These are phyloP conservation scores for Agraylea sexmaculata DNA, from an alignment of 1,140 invertebrate species.

Conservation along the genomic window DNA sequence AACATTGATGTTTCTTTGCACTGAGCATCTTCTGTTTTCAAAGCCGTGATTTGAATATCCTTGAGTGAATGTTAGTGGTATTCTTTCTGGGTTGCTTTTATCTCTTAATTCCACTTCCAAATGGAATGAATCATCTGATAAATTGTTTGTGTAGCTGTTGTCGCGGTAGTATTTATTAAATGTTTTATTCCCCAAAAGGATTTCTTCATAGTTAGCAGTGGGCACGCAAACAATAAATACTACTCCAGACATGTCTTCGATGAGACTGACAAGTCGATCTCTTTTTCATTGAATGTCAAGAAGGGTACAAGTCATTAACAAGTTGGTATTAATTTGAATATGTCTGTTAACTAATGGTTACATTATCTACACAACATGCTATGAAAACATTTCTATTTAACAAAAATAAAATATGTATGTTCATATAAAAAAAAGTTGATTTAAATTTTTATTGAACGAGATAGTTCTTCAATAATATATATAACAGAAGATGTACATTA, in stretches of 20 bases:
- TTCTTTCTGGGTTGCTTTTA: conserved; percentile 31
- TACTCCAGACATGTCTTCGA: conserved; percentile 40
- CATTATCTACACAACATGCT: no score
- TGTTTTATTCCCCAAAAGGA: conserved; percentile 33
- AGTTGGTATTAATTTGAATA: no score
- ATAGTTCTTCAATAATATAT: no score
- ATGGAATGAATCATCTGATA: conserved; percentile 29
- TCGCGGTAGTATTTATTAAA: conserved; percentile 23
- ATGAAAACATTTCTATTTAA: no score
- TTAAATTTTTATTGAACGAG: no score
- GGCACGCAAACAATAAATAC: conserved; percentile 49
- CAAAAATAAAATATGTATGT: no score
- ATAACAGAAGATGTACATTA: no score
- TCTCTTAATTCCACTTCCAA: conserved; percentile 37
- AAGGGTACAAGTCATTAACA: no score
- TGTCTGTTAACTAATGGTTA: no score
- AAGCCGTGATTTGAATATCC: conserved; percentile 10
- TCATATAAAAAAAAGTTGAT: no score
- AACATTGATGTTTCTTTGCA: conserved; percentile 1
- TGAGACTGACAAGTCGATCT: no score
- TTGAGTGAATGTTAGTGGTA: conserved; percentile 23
- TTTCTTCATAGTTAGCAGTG: conserved; percentile 44
- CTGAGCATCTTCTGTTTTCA: conserved; percentile 5
- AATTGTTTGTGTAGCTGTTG: conserved; percentile 27
- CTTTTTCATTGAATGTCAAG: no score